Percentiles rank a stretch among this genome's conserved stretches.
Conservation (phyloP, 2,113 vertebrate genomes). For the Martes martes region DNA sequence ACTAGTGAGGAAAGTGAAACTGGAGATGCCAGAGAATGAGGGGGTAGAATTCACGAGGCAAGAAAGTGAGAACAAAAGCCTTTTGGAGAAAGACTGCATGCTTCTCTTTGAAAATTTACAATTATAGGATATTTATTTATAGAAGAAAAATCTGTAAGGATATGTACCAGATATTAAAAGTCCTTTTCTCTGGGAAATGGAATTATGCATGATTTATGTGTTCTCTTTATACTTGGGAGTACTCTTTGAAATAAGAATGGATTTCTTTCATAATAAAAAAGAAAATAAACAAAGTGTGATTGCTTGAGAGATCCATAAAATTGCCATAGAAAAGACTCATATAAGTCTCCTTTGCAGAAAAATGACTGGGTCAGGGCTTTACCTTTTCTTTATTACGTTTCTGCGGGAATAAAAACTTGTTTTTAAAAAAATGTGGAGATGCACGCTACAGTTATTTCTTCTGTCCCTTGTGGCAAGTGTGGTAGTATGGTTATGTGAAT, state of each 20-base stretch:
- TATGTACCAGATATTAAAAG: background rate
- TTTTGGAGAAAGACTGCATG: background rate
- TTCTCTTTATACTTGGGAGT: constrained; percentile 32
- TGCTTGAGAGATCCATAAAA: background rate
- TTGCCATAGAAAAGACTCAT: background rate
- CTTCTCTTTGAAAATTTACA: background rate
- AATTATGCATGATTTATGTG: background rate
- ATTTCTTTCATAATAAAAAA: constrained; percentile 19
- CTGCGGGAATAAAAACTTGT: background rate
- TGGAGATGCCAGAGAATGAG: background rate
- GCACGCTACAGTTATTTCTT: background rate
- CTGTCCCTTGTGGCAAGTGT: background rate
- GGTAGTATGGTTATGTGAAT: background rate
- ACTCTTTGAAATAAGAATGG: constrained; percentile 36
- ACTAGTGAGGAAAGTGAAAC: background rate
- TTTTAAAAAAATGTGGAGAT: background rate
- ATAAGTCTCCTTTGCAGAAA: background rate
- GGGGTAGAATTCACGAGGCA: background rate
- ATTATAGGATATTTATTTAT: background rate
- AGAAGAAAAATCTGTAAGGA: background rate
- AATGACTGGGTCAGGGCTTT: background rate
- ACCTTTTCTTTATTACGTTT: background rate
- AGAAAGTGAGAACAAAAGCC: background rate
- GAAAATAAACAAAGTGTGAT: constrained; percentile 18
- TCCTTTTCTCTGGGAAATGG: background rate